Evolutionary conservation across 2,888 invertebrate genomes (phyloP), one percentile per base, ranked within the genome.

Genomic region (Amorpha juglandis): DNA sequence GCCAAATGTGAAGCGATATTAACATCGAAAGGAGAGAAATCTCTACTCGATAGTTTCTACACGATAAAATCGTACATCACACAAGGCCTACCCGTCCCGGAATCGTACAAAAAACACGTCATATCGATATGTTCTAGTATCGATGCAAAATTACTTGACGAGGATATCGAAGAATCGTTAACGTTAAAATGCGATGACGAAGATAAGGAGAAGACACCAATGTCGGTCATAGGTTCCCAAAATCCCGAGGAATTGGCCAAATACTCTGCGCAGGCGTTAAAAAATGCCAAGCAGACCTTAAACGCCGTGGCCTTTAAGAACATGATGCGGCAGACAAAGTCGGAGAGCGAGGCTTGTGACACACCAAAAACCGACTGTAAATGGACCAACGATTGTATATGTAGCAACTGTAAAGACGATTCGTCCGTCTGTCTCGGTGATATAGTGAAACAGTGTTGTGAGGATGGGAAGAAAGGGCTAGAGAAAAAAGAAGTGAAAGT

Each of bases 21-120:
- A 0, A 88, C 85, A 0, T 84, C 89, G 0, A 91, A 89, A 77
- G 92, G 91, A 0, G 91, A 92, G 19, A 90, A 90, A 67, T 75
- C 84, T 0, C 64, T 93, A 3, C 51, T 92, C 70, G 92, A 93
- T 69, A 90, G 88, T 63, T 92, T 93, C 66, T 88, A 91, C 51
- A 87, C 88, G 0, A 91, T 93, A 63, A 92, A 91, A 81, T 86
- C 87, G 0, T 92, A 89, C 21, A 89, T 93, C 69, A 86, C 88
- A 0, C 90, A 91, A 72, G 93, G 92, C 0, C 42, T 89, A 0
- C 87, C 91, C 0, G 89, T 92, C 0, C 93, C 93, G 0, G 92
- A 93, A 6, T 86, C 84, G 0, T 92, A 90, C 21, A 91, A 89
- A 51, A 88, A 91, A 3, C 92, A 93, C 52, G 90, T 92, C 0